Evolutionary conservation across 2,797 vertebrate genomes (phyloP), one percentile per base, ranked within the genome.

Genomic region (Steatocranus sp.): DNA sequence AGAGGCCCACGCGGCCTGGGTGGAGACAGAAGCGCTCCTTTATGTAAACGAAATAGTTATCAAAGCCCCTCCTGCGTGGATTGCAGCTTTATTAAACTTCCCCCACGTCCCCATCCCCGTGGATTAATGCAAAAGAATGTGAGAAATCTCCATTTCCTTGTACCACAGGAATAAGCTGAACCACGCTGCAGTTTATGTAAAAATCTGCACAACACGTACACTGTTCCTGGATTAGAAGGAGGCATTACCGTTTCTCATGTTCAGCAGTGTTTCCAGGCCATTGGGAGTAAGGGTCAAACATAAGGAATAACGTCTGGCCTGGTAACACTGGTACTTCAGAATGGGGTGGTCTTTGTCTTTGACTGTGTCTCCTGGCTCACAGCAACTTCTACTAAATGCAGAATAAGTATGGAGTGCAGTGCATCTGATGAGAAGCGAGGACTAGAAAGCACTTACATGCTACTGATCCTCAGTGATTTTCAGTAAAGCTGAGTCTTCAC

Each of bases 1-100:
- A 2, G 11, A 2, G 63, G 61, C 58, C 61, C 20, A 32, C 12
- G 76, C 12, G 54, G 38, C 79, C 76, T 80, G 89, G 88, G 89
- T 84, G 91, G 90, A 91, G 88, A 86, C 87, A 5, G 10, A 7
- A 2, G 34, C 18, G n/a, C 15, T 63, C 20, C 12, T 73, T 25
- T 23, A 63, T 34, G 23, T 38, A 7, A 61, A 75, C 11, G 53
- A 73, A 84, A 68, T 5, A 15, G 48, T 75, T 27, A 23, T 15
- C 38, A 70, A 79, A 8, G 80, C 85, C 48, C 82, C 83, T 90
- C 87, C 86, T 88, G 51, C 46, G 30, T 53, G 7, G 5, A 51
- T 74, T 14, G 6, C 18, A 75, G 36, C 7, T 23, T 27, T 78
- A 25, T 73, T 48, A 48, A 30, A 46, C 7, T 48, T 30, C 15